phyloP scores from a whole-genome alignment of 2,113 vertebrate species.

The Furnarius figulus region DNA sequence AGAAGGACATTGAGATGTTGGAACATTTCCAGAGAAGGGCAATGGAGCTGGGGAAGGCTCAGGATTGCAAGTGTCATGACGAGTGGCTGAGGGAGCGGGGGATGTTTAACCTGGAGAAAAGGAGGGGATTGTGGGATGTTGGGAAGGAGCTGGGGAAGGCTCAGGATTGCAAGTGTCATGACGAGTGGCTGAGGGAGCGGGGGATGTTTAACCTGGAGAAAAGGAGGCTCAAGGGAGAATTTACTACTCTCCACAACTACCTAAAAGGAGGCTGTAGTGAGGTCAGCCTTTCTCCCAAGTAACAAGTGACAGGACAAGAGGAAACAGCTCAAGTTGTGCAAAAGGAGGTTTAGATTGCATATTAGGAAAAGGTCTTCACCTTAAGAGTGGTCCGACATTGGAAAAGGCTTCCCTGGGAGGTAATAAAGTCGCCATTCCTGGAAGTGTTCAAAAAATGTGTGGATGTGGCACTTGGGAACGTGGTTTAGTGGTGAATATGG shows the following conservation, averaged over 20 bases:
- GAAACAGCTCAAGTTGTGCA: not conserved
- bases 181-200: not conserved
- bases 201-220: not conserved
- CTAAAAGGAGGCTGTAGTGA: rapidly evolving
- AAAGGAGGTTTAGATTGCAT: not conserved
- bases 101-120: not conserved
- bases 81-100: not conserved
- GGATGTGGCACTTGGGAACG: not conserved
- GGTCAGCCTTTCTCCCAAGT: rapidly evolving
- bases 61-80: not conserved
- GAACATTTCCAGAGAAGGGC: not conserved
- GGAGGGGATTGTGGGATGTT: too few species aligned
- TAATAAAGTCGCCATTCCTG: not conserved
- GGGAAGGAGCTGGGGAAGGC: not conserved
- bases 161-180: not conserved
- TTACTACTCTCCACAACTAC: rapidly evolving
- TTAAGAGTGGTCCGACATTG: not conserved
- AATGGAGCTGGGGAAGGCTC: rapidly evolving
- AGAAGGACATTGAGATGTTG: not conserved
- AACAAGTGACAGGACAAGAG: not conserved
- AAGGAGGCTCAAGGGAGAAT: not conserved
- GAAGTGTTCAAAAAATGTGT: not conserved
- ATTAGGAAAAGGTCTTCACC: not conserved
- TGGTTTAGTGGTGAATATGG: not conserved
- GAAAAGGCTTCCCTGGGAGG: not conserved